Evolutionary conservation across 2,113 vertebrate species (phyloP), one percentile per base, ranked within the genome.

Genomic region (Acrocephalus arundinaceus): DNA sequence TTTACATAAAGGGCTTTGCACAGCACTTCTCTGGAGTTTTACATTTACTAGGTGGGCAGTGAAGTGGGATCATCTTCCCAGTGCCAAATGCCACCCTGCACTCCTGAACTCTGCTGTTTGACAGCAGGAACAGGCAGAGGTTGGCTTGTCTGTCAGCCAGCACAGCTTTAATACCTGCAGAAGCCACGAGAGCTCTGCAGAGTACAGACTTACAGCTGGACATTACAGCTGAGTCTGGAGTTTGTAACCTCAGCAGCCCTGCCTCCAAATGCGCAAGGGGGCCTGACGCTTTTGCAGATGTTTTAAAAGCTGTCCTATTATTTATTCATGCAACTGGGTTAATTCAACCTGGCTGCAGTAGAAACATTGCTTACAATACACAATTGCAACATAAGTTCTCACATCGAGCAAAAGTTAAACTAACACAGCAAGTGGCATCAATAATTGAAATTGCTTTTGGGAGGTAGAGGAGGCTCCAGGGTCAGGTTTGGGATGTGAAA

Each of bases 291-390:
- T 95, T 19, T 75, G 68, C 62, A 88, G 87, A 51, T 94, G 81
- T 94, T 95, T 94, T 95, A 95, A 96, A 96, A 95, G 91, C 80
- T 96, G 91, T 87, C 79, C 39, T 86, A 73, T 97, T 86, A 97
- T 88, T 97, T 95, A 97, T 97, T 97, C 39, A 96, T 94, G 87
- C 31, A 41, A 48, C 21, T 80, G 65, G 57, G 78, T 92, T 96
- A 92, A 91, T 96, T 95, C 84, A 93, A 55, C 74, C 72, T 61
- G 59, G 46, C 45, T 83, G 75, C 54, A 74, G 54, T 35, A 78
- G 74, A 93, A 89, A 92, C 71, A 71, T 37, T 83, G 91, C 90
- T 96, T 92, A 95, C 85, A 85, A 49, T 39, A 95, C 94, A 94
- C 73, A 93, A 66, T 78, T 92, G 87, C 74, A 87, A 92, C 90